phyloP scores from a whole-genome alignment of 2,113 vertebrate species.

The Entelurus aequoreus region DNA sequence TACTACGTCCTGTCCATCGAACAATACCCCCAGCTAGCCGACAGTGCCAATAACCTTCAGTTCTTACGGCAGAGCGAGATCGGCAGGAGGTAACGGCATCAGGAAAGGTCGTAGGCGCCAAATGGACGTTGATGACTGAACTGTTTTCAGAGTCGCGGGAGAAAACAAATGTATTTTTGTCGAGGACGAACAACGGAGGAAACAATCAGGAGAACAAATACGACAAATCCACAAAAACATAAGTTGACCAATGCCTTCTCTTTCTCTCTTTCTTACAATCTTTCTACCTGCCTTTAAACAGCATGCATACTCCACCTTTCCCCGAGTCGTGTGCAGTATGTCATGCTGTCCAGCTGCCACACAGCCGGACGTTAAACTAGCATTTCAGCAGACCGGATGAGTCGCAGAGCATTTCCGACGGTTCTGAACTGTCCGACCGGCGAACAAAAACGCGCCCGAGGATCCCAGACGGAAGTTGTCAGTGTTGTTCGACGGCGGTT shows the following conservation, averaged over 20 bases:
- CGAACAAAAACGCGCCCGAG: constrained; percentile 11
- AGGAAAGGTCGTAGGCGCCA: constrained; percentile 27
- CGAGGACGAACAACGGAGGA: constrained; percentile 7
- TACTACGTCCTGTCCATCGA: constrained; percentile 98
- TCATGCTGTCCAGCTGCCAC: constrained; percentile 33
- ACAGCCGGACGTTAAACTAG: constrained; percentile 33
- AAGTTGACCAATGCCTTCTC: constrained; percentile 33
- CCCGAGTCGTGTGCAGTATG: constrained; percentile 20
- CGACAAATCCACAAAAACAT: constrained; percentile 13
- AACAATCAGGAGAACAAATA: constrained; percentile 31
- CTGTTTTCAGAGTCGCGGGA: constrained; percentile 16
- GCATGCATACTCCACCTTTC: constrained; percentile 38
- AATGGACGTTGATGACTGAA: constrained; percentile 47
- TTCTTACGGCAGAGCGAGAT: constrained; percentile 98
- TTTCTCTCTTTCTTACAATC: constrained; percentile 16
- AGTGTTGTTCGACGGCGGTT: constrained; percentile 16
- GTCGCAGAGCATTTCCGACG: constrained; percentile 33
- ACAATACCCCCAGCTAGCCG: constrained; percentile 97
- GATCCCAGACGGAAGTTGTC: constrained; percentile 12
- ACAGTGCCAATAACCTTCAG: constrained; percentile 98
- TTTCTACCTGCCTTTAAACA: constrained; percentile 29
- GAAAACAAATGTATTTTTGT: constrained; percentile 23
- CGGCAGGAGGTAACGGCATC: constrained; percentile 91
- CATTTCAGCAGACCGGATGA: constrained; percentile 22
- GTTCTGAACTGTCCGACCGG: constrained; percentile 34